Base-by-base conservation (phyloP, 2,797 vertebrate genomes). In the Apodemus agrarius region DNA sequence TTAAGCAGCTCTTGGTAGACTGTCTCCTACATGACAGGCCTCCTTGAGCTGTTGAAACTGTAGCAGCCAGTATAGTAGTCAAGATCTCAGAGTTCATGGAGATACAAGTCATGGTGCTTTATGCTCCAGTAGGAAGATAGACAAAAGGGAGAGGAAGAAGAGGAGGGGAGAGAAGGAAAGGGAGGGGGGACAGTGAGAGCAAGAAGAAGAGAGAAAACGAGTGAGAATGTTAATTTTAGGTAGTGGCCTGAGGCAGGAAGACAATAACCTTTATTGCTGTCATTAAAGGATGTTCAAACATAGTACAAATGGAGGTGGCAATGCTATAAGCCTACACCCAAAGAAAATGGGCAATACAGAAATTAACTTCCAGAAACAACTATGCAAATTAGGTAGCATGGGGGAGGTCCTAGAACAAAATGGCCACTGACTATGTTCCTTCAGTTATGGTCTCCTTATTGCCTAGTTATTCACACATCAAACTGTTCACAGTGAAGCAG, bases 131-230 rank as follows among this genome's bases (percentile, higher is more conserved):
- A 59, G 29, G 57, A 76, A 61, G 26, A 76, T 2, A 89, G 26
- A 3, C 37, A 75, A 80, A 19, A 37, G 7, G 14, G 29, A 8
- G 6, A 65, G 1, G 43, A 2, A 13, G 26, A 8, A 22, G 31
- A 37, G 2, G 24, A 2, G 52, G 4, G 16, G 8, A 29, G 59
- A 0, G 14, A 24, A 6, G 11, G 67, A 1, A 40, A 13, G 12
- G 6, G 13, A 10, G 7, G 17, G 21, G n/a, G 8, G 13, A 11
- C 24, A 46, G 21, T 24, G 5, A n/a, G 21, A 69, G 31, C 2
- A 4, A 65, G n/a, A 86, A 34, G 19, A 72, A 72, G 17, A 72
- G 17, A n/a, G 19, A 72, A 37, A 72, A 72, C n/a, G 78, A 59
- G 40, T 3, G 14, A 31, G 24, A 46, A 21, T n/a, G 31, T 34